Conservation (phyloP, 2,113 vertebrate genomes). For the Antennarius striatus region DNA sequence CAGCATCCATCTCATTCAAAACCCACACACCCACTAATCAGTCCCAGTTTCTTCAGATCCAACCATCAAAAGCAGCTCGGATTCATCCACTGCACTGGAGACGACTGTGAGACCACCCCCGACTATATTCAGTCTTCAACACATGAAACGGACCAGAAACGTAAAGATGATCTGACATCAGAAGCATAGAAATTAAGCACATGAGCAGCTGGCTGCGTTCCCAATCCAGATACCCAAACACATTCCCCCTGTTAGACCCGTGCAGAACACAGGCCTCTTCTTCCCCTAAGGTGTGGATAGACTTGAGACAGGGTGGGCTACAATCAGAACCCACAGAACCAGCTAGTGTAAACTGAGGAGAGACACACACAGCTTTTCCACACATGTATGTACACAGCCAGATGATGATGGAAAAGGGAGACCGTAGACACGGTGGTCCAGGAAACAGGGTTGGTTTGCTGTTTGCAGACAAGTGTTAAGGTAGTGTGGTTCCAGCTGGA, state of each 20-base stretch:
- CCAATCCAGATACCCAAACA: conserved; percentile 46
- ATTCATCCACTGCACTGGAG: conserved; percentile 18
- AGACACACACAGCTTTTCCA: conserved; percentile 7
- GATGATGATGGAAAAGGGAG: conserved; percentile 7
- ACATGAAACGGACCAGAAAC: conserved; percentile 27
- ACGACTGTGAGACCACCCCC: conserved; percentile 2
- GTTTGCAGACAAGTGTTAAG: neutral
- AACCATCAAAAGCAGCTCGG: conserved; percentile 9
- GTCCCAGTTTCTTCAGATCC: conserved; percentile 64
- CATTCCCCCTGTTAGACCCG: conserved; percentile 35
- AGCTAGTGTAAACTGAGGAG: conserved; percentile 17
- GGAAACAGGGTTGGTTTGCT: neutral
- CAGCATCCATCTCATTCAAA: conserved; percentile 42
- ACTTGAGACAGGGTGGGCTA: conserved; percentile 26
- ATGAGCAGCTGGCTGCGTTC: conserved; percentile 35
- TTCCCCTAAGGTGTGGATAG: conserved; percentile 6
- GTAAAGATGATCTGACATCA: conserved; percentile 30
- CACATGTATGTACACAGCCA: conserved; percentile 16
- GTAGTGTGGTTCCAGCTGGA: neutral
- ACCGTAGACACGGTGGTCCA: conserved; percentile 32
- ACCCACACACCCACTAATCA: conserved; percentile 63
- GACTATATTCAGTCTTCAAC: conserved; percentile 11
- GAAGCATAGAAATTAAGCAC: conserved; percentile 11
- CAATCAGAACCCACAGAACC: conserved; percentile 31
- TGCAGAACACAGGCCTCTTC: conserved; percentile 3